A percentile compares a stretch with the other conserved stretches of the same genome.
Conservation (phyloP, 2,888 invertebrate species). For the Dicyrtoma fusca region DNA sequence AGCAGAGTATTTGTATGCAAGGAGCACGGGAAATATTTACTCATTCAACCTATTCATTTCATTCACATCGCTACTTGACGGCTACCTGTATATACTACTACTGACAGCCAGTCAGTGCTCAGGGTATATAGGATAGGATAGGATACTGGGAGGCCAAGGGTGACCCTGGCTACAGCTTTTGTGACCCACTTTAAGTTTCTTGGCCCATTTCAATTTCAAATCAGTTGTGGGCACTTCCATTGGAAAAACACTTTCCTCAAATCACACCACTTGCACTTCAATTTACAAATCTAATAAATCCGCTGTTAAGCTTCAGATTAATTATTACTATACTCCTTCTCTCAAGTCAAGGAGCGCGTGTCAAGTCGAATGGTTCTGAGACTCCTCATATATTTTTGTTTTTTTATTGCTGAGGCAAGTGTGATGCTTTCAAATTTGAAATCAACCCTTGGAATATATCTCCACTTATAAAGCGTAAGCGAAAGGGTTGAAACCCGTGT, state of each 20-base stretch:
- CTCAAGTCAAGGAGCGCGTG: background rate
- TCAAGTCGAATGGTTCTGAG: too few relatives aligned
- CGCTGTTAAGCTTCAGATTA: background rate
- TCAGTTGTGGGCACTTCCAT: slow-evolving; percentile 25
- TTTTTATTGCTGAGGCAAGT: too few relatives aligned
- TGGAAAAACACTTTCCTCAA: slow-evolving; percentile 4
- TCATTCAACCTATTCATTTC: background rate
- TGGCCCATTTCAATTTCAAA: slow-evolving; percentile 24
- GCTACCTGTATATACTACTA: background rate
- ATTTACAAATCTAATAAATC: background rate
- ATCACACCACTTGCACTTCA: slow-evolving; percentile 7
- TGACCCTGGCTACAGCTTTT: slow-evolving; percentile 27
- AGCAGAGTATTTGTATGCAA: background rate
- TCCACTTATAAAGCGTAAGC: too few relatives aligned
- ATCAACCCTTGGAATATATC: too few relatives aligned
- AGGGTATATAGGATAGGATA: slow-evolving; percentile 24
- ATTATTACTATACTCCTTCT: background rate
- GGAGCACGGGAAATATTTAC: slow-evolving; percentile 10
- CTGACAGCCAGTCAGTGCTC: background rate
- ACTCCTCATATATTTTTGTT: too few relatives aligned
- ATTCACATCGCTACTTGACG: background rate
- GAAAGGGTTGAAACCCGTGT: too few relatives aligned
- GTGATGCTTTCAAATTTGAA: too few relatives aligned
- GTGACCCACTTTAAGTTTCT: slow-evolving; percentile 36
- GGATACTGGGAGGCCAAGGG: slow-evolving; percentile 26